Evolutionary conservation across 1,140 invertebrate genomes (phyloP), one percentile per base, ranked within the genome.

Genomic region (Drosophila ercepeae): DNA sequence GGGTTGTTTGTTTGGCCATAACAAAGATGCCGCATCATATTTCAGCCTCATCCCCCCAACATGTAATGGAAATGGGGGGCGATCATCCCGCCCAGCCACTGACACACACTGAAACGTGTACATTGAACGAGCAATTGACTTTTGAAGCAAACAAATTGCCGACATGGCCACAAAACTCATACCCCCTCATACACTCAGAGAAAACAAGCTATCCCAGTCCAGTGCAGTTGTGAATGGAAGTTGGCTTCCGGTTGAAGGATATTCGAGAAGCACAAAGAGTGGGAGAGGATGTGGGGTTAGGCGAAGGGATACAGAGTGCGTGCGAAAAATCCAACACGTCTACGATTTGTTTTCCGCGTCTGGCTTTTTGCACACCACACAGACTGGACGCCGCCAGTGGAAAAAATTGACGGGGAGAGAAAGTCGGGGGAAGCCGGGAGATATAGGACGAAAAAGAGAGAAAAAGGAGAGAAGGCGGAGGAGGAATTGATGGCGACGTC

Each of bases 271-370:
- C 64, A 60, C 5, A 46, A 39, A 4, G 4, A 1, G 13, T 13
- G 18, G 18, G 27, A 9, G n/a, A 14, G 11, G 53, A 14, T 16
- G 23, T 8, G 23, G 14, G 48, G 11, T 23, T 32, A 32, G 29
- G 11, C 29, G 25, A 16, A 27, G 41, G 50, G 45, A 61, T 48
- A 51, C 29, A 53, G 44, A 77, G 73, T 88, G 82, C 83, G 81
- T 89, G 81, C 77, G 82, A 88, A 82, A 71, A 86, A 86, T 63
- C 78, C 81, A 88, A 86, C 83, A 88, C 81, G 75, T 73, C 82
- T 58, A 59, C 76, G 52, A 69, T 69, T 65, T 75, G 63, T 83
- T 74, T 74, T 74, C 70, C 69, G 60, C 48, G 79, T 75, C 75
- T 78, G 75, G 67, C 44, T 52, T 64, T 59, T 65, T 55, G 51